phyloP scores from a whole-genome alignment of 1,140 invertebrate species.

The Frieseomelitta varia region DNA sequence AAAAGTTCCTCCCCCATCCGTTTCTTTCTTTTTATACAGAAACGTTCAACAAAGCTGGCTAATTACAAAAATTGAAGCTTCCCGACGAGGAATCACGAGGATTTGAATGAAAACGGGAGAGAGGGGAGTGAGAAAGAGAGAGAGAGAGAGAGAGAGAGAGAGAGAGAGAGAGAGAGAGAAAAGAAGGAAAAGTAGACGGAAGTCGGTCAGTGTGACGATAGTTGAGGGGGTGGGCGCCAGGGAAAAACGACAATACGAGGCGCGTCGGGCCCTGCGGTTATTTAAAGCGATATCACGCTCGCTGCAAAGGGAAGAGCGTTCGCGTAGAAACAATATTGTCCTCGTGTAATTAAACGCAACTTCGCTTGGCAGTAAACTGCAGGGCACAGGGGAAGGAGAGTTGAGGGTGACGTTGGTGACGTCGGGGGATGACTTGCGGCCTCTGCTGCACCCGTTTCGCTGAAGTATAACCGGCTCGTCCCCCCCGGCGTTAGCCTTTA shows the following conservation, averaged over 20 bases:
- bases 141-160: not conserved
- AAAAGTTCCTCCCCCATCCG: too few relatives aligned
- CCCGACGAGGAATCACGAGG: not conserved
- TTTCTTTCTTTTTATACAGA: not conserved
- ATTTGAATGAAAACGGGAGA: not conserved
- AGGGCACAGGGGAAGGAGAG: too few relatives aligned
- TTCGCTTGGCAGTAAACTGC: constrained; percentile 25
- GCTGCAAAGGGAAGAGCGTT: constrained; percentile 41
- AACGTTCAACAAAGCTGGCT: not conserved
- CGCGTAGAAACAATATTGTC: constrained; percentile 63
- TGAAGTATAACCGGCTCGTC: constrained; percentile 25
- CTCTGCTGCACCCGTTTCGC: constrained; percentile 1
- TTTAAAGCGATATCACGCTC: constrained; percentile 45
- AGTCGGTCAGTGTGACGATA: not conserved
- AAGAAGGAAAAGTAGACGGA: not conserved
- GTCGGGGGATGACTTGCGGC: constrained; percentile 15
- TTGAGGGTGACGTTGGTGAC: not conserved
- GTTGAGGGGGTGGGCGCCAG: not conserved
- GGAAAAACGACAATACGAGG: constrained; percentile 34
- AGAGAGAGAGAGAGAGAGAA: not conserved
- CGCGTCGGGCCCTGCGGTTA: not conserved
- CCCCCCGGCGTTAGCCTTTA: constrained; percentile 51
- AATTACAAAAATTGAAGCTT: not conserved
- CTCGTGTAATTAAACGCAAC: constrained; percentile 64
- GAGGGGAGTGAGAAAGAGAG: rapidly evolving